Evolutionary conservation across 2,797 vertebrate species (phyloP).

Genomic region (Urophycis tenuis): DNA sequence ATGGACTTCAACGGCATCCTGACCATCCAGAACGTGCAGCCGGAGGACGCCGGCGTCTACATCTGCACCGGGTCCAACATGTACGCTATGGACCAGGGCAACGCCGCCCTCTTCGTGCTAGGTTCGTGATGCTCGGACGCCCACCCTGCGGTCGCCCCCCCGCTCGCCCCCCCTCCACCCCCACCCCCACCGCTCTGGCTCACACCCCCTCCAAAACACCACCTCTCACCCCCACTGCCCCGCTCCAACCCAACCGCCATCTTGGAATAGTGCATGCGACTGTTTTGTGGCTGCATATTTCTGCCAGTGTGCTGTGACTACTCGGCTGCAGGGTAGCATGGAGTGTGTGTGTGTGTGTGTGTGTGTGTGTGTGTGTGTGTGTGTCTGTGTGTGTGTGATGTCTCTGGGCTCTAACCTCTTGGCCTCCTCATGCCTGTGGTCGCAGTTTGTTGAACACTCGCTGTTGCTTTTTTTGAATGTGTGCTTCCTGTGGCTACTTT

Average conservation of each 20-base stretch:
- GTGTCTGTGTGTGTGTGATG: conserved; percentile 3
- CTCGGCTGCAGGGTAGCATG: conserved; percentile 41
- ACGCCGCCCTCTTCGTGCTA: conserved; percentile 84
- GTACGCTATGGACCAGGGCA: conserved; percentile 96
- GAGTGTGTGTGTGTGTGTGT: neutral
- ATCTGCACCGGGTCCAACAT: conserved; percentile 98
- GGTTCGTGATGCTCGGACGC: conserved; percentile 73
- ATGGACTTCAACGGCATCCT: conserved; percentile 99
- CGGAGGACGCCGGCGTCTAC: conserved; percentile 84
- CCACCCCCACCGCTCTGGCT: conserved; percentile 43
- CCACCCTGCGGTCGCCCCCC: conserved; percentile 18
- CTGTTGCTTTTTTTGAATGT: conserved; percentile 30
- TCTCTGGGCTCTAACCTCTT: conserved; percentile 50
- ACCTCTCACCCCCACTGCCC: conserved; percentile 28
- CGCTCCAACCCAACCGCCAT: conserved; percentile 21
- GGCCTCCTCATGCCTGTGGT: conserved; percentile 21
- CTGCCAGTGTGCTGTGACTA: conserved; percentile 25
- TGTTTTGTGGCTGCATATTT: conserved; percentile 31
- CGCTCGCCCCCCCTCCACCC: conserved; percentile 36
- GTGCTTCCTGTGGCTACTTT: too few relatives aligned
- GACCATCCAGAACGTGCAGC: conserved; percentile 85
- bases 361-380: neutral
- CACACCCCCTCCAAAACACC: conserved; percentile 36
- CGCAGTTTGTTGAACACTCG: conserved; percentile 36
- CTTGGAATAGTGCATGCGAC: conserved; percentile 58